A percentile compares a stretch with the other conserved stretches of the same genome.
phyloP scores from a whole-genome alignment of 2,888 invertebrate species.

The Belgica antarctica region DNA sequence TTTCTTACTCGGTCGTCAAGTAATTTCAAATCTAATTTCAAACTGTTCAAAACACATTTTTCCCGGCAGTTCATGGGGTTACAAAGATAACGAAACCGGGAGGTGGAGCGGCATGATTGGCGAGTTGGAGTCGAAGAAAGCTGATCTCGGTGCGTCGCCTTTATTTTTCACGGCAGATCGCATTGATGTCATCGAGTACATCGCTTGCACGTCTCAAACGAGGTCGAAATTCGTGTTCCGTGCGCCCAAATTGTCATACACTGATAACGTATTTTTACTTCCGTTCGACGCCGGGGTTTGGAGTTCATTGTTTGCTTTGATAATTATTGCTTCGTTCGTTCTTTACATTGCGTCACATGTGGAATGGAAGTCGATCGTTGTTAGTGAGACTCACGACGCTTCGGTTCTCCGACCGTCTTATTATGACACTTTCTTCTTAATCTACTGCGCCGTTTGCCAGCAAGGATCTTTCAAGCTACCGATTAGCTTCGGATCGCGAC shows the following conservation, averaged over 20 bases:
- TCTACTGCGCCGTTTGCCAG: conserved; percentile 64
- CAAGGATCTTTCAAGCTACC: conserved; percentile 56
- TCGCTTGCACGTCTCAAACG: conserved; percentile 66
- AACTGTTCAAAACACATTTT: too few relatives aligned
- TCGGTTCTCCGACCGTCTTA: conserved; percentile 55
- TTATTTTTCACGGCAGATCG: conserved; percentile 65
- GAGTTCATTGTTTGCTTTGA: conserved; percentile 46
- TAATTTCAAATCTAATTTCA: not conserved
- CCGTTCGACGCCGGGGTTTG: conserved; percentile 63
- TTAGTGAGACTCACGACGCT: conserved; percentile 53
- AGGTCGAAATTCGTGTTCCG: conserved; percentile 69
- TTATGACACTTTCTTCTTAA: conserved; percentile 58
- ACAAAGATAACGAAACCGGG: conserved; percentile 57
- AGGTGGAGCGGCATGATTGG: conserved; percentile 68
- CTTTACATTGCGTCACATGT: conserved; percentile 54
- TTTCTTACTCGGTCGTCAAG: conserved; percentile 56
- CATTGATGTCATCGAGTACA: conserved; percentile 63
- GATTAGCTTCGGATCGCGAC: conserved; percentile 54
- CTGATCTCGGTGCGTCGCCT: conserved; percentile 65
- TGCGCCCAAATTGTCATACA: conserved; percentile 69
- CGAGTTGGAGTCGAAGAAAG: conserved; percentile 59
- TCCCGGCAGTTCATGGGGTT: conserved; percentile 61
- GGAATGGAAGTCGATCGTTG: conserved; percentile 56
- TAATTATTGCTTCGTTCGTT: conserved; percentile 47
- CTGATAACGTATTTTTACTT: conserved; percentile 68